Base-by-base conservation (phyloP, 2,113 vertebrate genomes). In the Ia io region DNA sequence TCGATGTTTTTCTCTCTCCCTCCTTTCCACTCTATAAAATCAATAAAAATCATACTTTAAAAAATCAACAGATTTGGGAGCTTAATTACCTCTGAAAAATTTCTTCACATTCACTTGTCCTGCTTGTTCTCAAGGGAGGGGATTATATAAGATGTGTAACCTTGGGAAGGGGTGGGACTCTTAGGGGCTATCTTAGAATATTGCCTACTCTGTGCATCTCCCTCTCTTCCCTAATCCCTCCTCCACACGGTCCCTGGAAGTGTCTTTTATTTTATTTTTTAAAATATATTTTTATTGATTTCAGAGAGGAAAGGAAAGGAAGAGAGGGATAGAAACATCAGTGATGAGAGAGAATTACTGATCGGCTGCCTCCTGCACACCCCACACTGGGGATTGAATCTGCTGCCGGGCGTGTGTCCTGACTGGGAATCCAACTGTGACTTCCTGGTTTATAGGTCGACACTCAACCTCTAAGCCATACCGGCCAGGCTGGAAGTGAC, bases 261-360 rank as follows among this genome's bases (percentile, higher is more conserved):
- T 40, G 16, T 80, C 91, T 92, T 84, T n/a, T n/a, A n/a, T n/a
- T n/a, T n/a, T n/a, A n/a, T n/a, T 77, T 65, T 9, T 53, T 51
- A 17, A 51, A 51, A 56, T 22, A 8, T 22, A 22, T 22, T 56
- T 22, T 56, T 56, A 56, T 56, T 56, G 53, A 56, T 56, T 56
- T 56, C 59, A 61, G 25, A 61, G 59, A 61, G 59, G 25, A 61
- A 61, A 12, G 10, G 56, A 59, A 9, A 59, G 23, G 23, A 25
- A 59, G 22, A 59, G 9, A 25, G 56, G 28, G 23, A 11, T 10
- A 28, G 59, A 61, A 28, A 61, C 59, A 61, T 61, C 59, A 59
- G 22, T 25, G 59, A 28, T 61, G 59, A 61, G 22, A 59, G 59
- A 28, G 59, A 61, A 61, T 28, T 4, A 61, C 25, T 28, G 23